Conservation (phyloP, 1,140 invertebrate genomes). For the Trichogramma pretiosum region DNA sequence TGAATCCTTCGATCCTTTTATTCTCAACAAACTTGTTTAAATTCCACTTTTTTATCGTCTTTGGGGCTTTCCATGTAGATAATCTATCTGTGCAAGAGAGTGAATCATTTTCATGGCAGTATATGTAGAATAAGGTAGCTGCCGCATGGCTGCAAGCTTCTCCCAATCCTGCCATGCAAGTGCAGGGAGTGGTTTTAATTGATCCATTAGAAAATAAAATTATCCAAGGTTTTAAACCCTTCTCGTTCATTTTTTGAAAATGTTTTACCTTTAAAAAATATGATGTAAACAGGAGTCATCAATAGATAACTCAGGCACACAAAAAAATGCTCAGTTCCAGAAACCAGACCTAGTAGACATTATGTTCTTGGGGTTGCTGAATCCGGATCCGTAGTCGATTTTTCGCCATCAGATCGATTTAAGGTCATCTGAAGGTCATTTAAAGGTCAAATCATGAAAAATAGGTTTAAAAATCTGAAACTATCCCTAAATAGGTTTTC, state of each 20-base stretch:
- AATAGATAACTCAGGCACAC: too few relatives aligned
- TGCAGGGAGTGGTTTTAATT: not conserved
- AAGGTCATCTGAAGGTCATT: too few relatives aligned
- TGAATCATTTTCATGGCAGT: not conserved
- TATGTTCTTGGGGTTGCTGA: too few relatives aligned
- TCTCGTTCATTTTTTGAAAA: not conserved
- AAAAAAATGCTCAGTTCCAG: too few relatives aligned
- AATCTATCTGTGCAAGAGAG: not conserved
- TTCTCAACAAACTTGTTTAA: not conserved
- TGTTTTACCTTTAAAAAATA: not conserved
- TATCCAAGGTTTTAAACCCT: not conserved
- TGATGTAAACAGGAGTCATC: too few relatives aligned
- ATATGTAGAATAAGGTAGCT: not conserved
- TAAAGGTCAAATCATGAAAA: too few relatives aligned
- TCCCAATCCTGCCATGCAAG: not conserved
- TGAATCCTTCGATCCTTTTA: not conserved
- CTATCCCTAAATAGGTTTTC: too few relatives aligned
- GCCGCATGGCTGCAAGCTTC: not conserved
- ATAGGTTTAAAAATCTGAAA: too few relatives aligned
- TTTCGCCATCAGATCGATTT: too few relatives aligned
- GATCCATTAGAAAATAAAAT: not conserved
- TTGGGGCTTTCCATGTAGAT: not conserved
- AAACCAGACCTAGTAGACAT: too few relatives aligned
- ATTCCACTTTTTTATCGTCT: not conserved
- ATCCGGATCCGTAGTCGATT: too few relatives aligned